Base-by-base conservation (phyloP, 2,113 vertebrate genomes). In the Nothobranchius kuhntae region DNA sequence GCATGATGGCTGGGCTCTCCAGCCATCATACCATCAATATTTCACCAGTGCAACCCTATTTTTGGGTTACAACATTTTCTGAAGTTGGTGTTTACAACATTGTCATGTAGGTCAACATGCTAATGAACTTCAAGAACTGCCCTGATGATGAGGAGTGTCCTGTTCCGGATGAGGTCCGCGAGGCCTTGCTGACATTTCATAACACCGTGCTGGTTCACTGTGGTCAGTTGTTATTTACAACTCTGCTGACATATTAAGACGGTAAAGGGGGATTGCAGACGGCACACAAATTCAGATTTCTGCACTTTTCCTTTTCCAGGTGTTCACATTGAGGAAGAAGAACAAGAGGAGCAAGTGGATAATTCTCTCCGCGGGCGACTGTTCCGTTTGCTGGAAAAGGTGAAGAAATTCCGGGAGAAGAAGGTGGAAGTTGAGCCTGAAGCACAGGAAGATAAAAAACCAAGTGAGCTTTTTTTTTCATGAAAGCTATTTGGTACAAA, bases 31-130 rank as follows among this genome's bases (percentile, higher is more conserved):
- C 21, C 21, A 21, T 21, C 21, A 21, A 21, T 21, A 21, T 21
- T 21, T 21, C 21, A 21, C 21, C 21, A 21, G 21, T 21, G 21
- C 21, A 21, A 21, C 21, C 21, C 21, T 21, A 21, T 21, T 21
- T 21, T 21, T 21, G 21, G 21, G 21, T 21, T 21, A 1, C 21
- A 21, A 21, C 21, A 21, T 21, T 21, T 21, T 30, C 30, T 30
- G 30, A 30, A 30, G 30, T 30, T 30, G 30, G 30, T 30, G 4
- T 30, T 30, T 30, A 30, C 30, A 52, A 7, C 51, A 10, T 30
- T 70, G 10, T 21, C 30, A 9, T 73, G 0, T 68, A 98, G 96
- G 94, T 98, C 82, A 97, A 98, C 90, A 96, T 98, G 96, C 91
- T 98, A 36, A 90, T 97, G 91, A 95, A 95, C 35, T 97, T 97